A percentile compares a stretch with the other conserved stretches of the same genome.
Evolutionary conservation across 2,113 vertebrate species (phyloP).

Genomic region (Sylvietta virens): DNA sequence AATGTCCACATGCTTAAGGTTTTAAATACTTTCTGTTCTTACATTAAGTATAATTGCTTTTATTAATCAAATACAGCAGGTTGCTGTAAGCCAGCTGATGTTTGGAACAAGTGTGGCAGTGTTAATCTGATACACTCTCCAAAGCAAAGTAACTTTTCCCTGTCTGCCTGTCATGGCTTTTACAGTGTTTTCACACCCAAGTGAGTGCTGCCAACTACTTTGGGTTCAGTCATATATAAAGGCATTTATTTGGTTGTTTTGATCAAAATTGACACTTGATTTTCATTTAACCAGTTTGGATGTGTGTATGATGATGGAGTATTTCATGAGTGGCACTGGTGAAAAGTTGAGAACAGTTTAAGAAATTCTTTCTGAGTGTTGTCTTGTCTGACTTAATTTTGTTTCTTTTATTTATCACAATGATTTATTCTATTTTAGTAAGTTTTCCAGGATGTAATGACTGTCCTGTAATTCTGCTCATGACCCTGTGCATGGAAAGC

Average conservation of each 20-base stretch:
- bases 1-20: background rate
- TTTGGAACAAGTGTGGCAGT: background rate
- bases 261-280: background rate
- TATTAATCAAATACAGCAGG: background rate
- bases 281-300: background rate
- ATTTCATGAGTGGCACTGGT: background rate
- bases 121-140: background rate
- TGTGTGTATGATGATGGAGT: background rate
- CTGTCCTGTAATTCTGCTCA: background rate
- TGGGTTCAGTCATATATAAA: background rate
- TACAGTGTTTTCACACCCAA: accelerated
- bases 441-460: background rate
- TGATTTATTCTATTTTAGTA: background rate
- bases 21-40: background rate
- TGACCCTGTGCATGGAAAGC: background rate
- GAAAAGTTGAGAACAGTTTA: background rate
- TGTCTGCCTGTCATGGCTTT: background rate
- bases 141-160: background rate
- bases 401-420: background rate
- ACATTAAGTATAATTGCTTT: background rate
- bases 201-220: background rate
- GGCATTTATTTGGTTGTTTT: background rate
- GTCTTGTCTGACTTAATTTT: background rate
- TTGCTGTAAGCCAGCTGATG: background rate
- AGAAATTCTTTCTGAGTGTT: background rate